These are phyloP conservation scores for Marasmarcha lunaedactyla DNA, from an alignment of 2,888 invertebrate species.

Conservation along the genomic window DNA sequence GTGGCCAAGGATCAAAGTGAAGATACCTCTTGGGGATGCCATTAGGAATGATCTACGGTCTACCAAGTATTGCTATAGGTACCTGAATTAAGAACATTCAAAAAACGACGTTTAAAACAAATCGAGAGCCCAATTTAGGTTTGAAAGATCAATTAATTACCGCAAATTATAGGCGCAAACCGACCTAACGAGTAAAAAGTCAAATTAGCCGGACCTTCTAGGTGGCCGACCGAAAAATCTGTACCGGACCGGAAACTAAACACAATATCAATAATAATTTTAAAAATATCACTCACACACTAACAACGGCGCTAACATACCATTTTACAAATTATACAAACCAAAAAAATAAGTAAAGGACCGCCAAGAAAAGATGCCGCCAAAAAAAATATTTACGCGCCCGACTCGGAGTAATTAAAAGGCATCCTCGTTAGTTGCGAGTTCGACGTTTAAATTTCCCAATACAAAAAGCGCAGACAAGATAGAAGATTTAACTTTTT, in stretches of 20 bases:
- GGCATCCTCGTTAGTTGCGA: slow-evolving; percentile 54
- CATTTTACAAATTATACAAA: slow-evolving; percentile 65
- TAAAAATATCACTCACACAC: slow-evolving; percentile 34
- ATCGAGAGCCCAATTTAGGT: no score
- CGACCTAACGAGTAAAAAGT: no score
- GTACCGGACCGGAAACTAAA: slow-evolving; percentile 40
- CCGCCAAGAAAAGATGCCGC: slow-evolving; percentile 47
- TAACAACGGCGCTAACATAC: slow-evolving; percentile 55
- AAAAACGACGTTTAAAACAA: slow-evolving; percentile 3
- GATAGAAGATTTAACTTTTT: slow-evolving; percentile 7
- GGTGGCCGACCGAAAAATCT: slow-evolving; percentile 27
- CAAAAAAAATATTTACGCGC: slow-evolving; percentile 56
- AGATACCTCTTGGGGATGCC: no score
- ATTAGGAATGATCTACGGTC: background rate
- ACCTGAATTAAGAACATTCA: background rate
- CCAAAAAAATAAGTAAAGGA: slow-evolving; percentile 38
- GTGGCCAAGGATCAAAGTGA: no score
- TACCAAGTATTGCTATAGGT: background rate
- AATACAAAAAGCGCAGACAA: slow-evolving; percentile 10
- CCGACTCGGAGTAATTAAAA: slow-evolving; percentile 57
- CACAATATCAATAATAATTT: slow-evolving; percentile 46
- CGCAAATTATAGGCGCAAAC: no score
- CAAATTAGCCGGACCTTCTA: background rate
- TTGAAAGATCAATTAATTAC: no score
- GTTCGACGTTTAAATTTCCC: slow-evolving; percentile 34